Conservation (phyloP, 2,797 vertebrate genomes). For the Sternotherus odoratus region DNA sequence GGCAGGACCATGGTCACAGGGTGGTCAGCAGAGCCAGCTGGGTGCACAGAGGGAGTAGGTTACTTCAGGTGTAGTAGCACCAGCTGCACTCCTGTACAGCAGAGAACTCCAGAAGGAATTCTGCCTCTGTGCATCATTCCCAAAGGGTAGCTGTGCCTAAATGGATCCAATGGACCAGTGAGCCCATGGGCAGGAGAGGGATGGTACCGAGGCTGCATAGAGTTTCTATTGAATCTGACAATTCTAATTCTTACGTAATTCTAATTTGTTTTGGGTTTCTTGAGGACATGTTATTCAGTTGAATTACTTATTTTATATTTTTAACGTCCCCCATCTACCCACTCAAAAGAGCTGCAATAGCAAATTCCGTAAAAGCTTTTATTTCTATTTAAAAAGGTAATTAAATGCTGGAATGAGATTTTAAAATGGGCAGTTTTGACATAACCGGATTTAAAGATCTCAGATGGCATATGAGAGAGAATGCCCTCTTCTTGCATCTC, state of each 20-base stretch:
- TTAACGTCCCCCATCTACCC: not conserved
- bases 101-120: not conserved
- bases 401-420: slow-evolving; percentile 16
- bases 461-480: slow-evolving; percentile 63
- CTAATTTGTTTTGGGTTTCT: not conserved
- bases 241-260: not conserved
- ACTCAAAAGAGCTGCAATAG: not conserved
- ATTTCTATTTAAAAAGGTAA: slow-evolving; percentile 1
- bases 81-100: not conserved
- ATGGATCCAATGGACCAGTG: not conserved
- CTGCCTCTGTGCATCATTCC: not conserved
- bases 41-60: not conserved
- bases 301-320: slow-evolving; percentile 2
- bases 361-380: slow-evolving; percentile 12
- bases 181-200: not conserved
- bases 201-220: not conserved
- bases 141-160: not conserved
- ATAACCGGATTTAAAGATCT: slow-evolving; percentile 53
- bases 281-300: not conserved
- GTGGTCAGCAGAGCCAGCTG: not conserved
- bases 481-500: slow-evolving; percentile 26
- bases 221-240: not conserved
- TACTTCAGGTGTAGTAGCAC: not conserved
- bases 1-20: not conserved
- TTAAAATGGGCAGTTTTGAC: slow-evolving; percentile 12